Conservation (phyloP, 2,888 invertebrate species). For the Thalpophila matura region DNA sequence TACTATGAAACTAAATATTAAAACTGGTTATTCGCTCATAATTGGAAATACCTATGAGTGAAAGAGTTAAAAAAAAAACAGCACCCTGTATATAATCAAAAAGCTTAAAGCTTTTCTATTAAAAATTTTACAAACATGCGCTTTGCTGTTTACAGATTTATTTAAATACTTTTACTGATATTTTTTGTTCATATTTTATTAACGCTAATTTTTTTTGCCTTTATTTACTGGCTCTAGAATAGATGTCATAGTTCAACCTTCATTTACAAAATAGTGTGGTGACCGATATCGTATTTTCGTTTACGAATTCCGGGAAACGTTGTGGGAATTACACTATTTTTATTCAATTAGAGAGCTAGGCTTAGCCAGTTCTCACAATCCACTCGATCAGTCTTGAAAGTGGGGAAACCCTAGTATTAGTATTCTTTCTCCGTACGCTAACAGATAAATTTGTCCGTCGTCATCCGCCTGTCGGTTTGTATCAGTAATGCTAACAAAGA, state of each 20-base stretch:
- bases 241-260: not conserved
- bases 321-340: not conserved
- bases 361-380: conserved; percentile 11
- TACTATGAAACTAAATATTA: not conserved
- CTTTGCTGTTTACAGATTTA: too few species aligned
- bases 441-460: conserved; percentile 64
- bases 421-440: conserved; percentile 59
- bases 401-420: conserved; percentile 50
- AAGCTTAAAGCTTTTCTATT: too few species aligned
- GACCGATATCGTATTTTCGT: not conserved
- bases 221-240: too few species aligned
- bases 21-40: too few species aligned
- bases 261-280: not conserved
- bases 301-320: not conserved
- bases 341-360: conserved; percentile 9
- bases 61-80: not conserved
- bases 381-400: conserved; percentile 13
- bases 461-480: conserved; percentile 58
- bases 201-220: too few species aligned
- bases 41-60: not conserved
- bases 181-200: too few species aligned
- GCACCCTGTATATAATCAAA: not conserved
- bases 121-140: too few species aligned
- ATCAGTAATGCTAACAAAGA: conserved; percentile 51
- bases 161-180: too few species aligned